Percentiles rank a stretch among this genome's conserved stretches.
Evolutionary conservation across 2,888 invertebrate species (phyloP).

Genomic region (Nowickia ferox): DNA sequence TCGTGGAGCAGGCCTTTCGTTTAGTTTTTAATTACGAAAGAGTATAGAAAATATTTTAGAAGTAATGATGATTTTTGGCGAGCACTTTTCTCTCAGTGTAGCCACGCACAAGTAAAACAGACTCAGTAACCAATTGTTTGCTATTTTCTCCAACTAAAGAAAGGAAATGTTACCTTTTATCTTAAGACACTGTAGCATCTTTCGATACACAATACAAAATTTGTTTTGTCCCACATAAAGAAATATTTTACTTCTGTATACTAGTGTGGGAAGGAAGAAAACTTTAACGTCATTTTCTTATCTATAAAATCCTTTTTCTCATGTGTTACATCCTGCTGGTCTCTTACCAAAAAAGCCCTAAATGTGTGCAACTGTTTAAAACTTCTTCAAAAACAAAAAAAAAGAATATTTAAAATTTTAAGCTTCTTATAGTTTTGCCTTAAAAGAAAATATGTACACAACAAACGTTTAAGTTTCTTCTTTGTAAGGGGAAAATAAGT

Average conservation of each 20-base stretch:
- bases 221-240: conserved; percentile 50
- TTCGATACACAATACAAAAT: conserved; percentile 62
- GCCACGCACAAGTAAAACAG: background rate
- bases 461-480: conserved; percentile 55
- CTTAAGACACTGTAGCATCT: conserved; percentile 69
- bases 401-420: conserved; percentile 69
- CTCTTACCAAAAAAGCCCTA: conserved; percentile 12
- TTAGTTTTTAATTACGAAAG: no score
- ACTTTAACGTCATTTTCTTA: conserved; percentile 65
- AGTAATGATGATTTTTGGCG: no score
- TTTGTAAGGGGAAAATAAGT: conserved; percentile 59
- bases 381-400: background rate
- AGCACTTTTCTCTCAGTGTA: conserved; percentile 12
- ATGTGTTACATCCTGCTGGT: conserved; percentile 54
- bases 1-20: no score
- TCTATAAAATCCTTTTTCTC: conserved; percentile 65
- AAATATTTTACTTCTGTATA: background rate
- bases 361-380: conserved; percentile 27
- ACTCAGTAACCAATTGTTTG: conserved; percentile 35
- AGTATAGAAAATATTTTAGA: no score
- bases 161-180: conserved; percentile 68
- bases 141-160: conserved; percentile 19
- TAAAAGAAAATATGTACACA: conserved; percentile 39
- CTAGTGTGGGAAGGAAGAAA: background rate
- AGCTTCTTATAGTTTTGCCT: conserved; percentile 68